A percentile compares a stretch with the other conserved stretches of the same genome.
Evolutionary conservation across 1,140 invertebrate species (phyloP).

Genomic region (Nasonia longicornis): DNA sequence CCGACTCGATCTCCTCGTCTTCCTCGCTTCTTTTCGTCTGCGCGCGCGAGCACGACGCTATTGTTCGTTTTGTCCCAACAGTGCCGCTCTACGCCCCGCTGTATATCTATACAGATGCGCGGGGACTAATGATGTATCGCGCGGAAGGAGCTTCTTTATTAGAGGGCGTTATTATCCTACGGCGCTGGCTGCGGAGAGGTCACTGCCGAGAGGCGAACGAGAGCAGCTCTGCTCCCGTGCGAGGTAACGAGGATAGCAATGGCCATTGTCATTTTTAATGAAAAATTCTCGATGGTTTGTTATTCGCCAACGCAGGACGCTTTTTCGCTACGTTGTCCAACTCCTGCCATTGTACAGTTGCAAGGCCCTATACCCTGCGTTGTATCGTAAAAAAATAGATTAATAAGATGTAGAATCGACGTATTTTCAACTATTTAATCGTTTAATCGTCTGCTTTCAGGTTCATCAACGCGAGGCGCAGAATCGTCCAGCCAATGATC

Average conservation of each 20-base stretch:
- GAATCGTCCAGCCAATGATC: slow-evolving; percentile 98
- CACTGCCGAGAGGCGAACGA: background rate
- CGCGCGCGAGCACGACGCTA: slow-evolving; percentile 51
- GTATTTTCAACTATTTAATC: background rate
- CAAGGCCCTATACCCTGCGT: too few relatives aligned
- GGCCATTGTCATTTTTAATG: slow-evolving; percentile 2
- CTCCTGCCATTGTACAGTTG: too few relatives aligned
- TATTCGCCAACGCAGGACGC: too few relatives aligned
- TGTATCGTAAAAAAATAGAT: too few relatives aligned
- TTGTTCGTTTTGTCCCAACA: slow-evolving; percentile 53
- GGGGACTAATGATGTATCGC: slow-evolving; percentile 52
- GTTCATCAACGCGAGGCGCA: slow-evolving; percentile 98
- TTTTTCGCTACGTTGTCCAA: background rate
- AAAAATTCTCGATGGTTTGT: background rate
- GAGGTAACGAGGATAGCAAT: slow-evolving; percentile 20
- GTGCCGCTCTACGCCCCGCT: background rate
- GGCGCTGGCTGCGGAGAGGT: background rate
- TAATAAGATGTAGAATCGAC: too few relatives aligned
- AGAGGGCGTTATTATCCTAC: slow-evolving; percentile 31
- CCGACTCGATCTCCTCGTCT: slow-evolving; percentile 33
- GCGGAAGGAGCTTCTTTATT: slow-evolving; percentile 48
- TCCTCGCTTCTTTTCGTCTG: slow-evolving; percentile 41
- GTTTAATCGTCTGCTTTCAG: slow-evolving; percentile 73
- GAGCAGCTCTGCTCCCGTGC: background rate
- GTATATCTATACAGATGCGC: background rate